Evolutionary conservation across 2,113 vertebrate genomes (phyloP).

Genomic region (Eleginops maclovinus): DNA sequence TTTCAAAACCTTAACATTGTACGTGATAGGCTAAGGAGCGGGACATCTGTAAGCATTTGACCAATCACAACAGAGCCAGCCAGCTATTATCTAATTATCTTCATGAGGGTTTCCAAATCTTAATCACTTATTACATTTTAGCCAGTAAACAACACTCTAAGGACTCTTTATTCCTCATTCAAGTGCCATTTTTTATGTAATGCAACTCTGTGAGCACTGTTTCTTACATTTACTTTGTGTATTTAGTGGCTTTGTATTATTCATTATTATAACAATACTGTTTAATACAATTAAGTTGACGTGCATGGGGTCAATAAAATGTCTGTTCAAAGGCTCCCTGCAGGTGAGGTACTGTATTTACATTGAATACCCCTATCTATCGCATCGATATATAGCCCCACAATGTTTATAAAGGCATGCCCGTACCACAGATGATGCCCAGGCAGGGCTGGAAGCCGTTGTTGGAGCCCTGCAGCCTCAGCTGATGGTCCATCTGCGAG

Average conservation of each 20-base stretch:
- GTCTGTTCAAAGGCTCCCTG: neutral
- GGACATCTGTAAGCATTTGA: no score
- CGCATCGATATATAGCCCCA: neutral
- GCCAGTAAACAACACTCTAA: no score
- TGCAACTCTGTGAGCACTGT: neutral
- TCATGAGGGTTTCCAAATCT: no score
- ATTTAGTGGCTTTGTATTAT: neutral
- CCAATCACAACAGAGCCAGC: no score
- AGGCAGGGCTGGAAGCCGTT: constrained; percentile 97
- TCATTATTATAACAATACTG: no score
- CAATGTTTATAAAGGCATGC: neutral
- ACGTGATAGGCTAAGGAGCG: no score
- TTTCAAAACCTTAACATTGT: no score
- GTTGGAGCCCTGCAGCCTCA: constrained; percentile 93
- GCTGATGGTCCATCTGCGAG: constrained; percentile 96
- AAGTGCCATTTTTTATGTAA: neutral
- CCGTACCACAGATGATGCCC: constrained; percentile 93
- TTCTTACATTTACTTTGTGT: neutral
- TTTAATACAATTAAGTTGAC: neutral
- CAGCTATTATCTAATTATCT: no score
- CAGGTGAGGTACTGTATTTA: neutral
- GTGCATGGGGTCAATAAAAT: neutral
- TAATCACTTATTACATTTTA: no score
- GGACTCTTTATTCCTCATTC: neutral
- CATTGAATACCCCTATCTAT: neutral